Evolutionary conservation across 2,888 invertebrate species (phyloP), one percentile per base, ranked within the genome.

Genomic region (Gymnocheta viridis): DNA sequence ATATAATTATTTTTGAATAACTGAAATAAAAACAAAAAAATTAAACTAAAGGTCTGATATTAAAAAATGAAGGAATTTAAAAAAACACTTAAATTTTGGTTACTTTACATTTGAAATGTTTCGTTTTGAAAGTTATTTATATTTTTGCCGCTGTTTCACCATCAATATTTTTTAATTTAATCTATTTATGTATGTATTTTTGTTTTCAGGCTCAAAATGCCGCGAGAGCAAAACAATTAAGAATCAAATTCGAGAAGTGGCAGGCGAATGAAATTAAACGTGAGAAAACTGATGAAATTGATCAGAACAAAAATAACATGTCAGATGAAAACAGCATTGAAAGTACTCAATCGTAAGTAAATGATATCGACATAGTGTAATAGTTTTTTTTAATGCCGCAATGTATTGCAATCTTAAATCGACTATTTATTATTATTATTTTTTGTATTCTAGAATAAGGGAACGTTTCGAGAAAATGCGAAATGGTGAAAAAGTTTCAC

Each of bases 181-280:
- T 41, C 6, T 41, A 41, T 64, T 44, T n/a, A n/a, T n/a, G n/a
- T n/a, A n/a, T n/a, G n/a, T n/a, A n/a, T n/a, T n/a, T 51, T 4
- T 22, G 4, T 38, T 54, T 41, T 44, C 12, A 91, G 94, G 96
- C 96, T 7, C 95, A 95, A 88, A 94, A 94, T 86, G 94, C 96
- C 0, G 97, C 96, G 0, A 94, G 96, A 86, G 97, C 98, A 22
- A 96, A 96, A 91, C 95, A 96, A 85, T 93, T 98, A 89, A 94
- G 96, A 87, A 96, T 95, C 84, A 96, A 97, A 90, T 98, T 98
- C 92, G 98, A 98, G 92, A 94, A 95, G 89, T 97, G 97, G 97
- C 95, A 96, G 89, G 94, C 94, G 2, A 93, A 94, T 62, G 95
- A 95, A 90, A 93, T 94, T 19, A 93, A 93, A 83, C 93, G 93